phyloP scores from a whole-genome alignment of 2,113 vertebrate species.

The Blennius ocellaris region DNA sequence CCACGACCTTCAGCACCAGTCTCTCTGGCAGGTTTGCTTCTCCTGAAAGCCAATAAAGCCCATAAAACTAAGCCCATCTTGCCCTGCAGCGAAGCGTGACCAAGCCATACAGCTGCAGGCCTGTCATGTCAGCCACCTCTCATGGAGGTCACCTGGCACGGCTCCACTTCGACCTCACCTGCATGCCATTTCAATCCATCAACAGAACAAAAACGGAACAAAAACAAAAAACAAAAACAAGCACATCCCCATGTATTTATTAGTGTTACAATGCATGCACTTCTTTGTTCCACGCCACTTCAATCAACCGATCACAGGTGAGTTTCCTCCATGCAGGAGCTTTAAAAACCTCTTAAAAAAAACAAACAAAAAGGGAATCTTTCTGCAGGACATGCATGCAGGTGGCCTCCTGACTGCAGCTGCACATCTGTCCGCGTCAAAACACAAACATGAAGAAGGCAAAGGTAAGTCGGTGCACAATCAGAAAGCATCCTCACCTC shows the following conservation, averaged over 20 bases:
- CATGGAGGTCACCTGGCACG: conserved; percentile 1
- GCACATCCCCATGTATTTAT: background rate
- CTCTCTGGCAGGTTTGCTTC: conserved; percentile 3
- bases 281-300: background rate
- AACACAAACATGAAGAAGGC: background rate
- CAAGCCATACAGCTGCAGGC: background rate
- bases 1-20: conserved; percentile 27
- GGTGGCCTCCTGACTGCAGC: background rate
- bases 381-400: too few species aligned
- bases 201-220: too few species aligned
- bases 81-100: conserved; percentile 28
- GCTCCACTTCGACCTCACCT: background rate
- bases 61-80: background rate
- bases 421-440: background rate
- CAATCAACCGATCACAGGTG: conserved; percentile 41
- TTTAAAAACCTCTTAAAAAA: too few species aligned
- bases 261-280: background rate
- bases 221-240: background rate
- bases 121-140: background rate
- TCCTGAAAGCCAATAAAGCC: conserved; percentile 20
- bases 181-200: background rate
- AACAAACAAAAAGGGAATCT: too few species aligned
- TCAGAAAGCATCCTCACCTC: conserved; percentile 47
- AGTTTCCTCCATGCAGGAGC: too few species aligned
- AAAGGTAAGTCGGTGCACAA: conserved; percentile 23